Conservation (phyloP, 2,888 invertebrate genomes). For the Cacoxenus indagator region DNA sequence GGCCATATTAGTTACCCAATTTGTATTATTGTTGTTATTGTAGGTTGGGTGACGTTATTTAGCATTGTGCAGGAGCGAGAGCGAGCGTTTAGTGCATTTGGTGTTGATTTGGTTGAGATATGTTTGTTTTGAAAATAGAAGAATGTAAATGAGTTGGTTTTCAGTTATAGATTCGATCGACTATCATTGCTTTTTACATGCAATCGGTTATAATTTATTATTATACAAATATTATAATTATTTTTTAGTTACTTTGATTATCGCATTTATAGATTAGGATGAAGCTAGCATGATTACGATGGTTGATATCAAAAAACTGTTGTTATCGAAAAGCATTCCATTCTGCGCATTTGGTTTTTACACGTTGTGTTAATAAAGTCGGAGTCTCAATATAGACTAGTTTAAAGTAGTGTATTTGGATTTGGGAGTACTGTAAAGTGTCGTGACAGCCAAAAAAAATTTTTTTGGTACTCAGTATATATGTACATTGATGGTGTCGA, state of each 20-base stretch:
- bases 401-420: not conserved
- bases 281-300: slow-evolving; percentile 38
- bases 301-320: not conserved
- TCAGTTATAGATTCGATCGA: slow-evolving; percentile 50
- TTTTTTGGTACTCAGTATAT: not conserved
- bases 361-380: not conserved
- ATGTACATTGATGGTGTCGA: slow-evolving; percentile 2
- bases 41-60: slow-evolving; percentile 30
- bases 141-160: slow-evolving; percentile 60
- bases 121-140: slow-evolving; percentile 55
- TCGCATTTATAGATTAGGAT: slow-evolving; percentile 11
- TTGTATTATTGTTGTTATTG: slow-evolving; percentile 30
- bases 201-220: slow-evolving; percentile 27
- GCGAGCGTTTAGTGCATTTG: slow-evolving; percentile 17
- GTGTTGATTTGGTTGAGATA: slow-evolving; percentile 13
- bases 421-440: not conserved
- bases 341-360: slow-evolving; percentile 2
- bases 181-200: slow-evolving; percentile 39
- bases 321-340: slow-evolving; percentile 18
- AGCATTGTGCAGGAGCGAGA: slow-evolving; percentile 25
- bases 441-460: slow-evolving; percentile 3
- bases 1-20: slow-evolving; percentile 47
- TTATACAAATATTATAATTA: slow-evolving; percentile 24
- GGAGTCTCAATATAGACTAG: not conserved
- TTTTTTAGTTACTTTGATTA: slow-evolving; percentile 22